Percentiles rank a stretch among this genome's conserved stretches.
phyloP scores from a whole-genome alignment of 2,888 invertebrate genomes.

The Vanessa cardui region DNA sequence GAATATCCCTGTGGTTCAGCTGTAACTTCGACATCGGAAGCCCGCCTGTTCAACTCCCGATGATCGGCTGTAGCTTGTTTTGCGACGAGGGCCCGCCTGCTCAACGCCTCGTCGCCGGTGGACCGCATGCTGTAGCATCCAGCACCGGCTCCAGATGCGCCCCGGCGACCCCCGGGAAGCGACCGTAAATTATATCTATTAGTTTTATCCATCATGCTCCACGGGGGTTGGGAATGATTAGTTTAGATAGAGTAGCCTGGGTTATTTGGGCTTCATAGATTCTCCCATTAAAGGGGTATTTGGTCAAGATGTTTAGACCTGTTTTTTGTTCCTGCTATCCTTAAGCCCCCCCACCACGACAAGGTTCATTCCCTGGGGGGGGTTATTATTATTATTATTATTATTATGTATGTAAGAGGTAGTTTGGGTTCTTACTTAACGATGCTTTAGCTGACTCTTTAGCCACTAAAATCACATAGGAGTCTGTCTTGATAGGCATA shows the following conservation, averaged over 20 bases:
- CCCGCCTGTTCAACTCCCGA: too few species aligned
- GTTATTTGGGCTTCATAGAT: neutral
- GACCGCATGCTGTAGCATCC: neutral
- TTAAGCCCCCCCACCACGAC: neutral
- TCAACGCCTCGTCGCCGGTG: too few species aligned
- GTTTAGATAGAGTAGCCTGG: neutral
- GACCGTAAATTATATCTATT: slow-evolving; percentile 26
- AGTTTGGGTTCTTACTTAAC: too few species aligned
- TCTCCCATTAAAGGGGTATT: too few species aligned
- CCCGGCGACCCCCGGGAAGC: slow-evolving; percentile 37
- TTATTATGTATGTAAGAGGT: too few species aligned
- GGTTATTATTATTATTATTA: slow-evolving; percentile 5
- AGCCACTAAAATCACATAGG: too few species aligned
- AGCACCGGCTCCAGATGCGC: slow-evolving; percentile 31
- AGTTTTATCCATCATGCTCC: neutral
- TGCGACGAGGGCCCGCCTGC: too few species aligned
- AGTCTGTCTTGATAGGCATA: too few species aligned
- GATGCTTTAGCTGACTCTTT: too few species aligned
- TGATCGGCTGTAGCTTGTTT: too few species aligned
- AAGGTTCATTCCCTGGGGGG: neutral
- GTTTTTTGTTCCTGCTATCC: neutral
- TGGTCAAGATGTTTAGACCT: neutral
- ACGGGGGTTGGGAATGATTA: neutral
- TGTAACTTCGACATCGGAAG: too few species aligned
- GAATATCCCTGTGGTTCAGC: too few species aligned